phyloP scores from a whole-genome alignment of 2,113 vertebrate genomes.

The Bos taurus region ARS-UCD2.0 NC_037343.1:79686501-79687000 shows the following conservation, averaged over 20 bases:
- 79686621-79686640: neutral
- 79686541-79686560: constrained; percentile 88
- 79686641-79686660: neutral
- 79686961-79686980: neutral
- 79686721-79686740: neutral
- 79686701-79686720: neutral
- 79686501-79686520: constrained; percentile 95
- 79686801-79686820: neutral
- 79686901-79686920: neutral
- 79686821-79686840: neutral
- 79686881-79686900: neutral
- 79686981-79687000: neutral
- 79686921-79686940: neutral
- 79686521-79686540: constrained; percentile 96
- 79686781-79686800: neutral
- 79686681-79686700: neutral
- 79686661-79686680: neutral
- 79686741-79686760: neutral
- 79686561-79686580: fast-evolving
- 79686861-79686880: neutral
- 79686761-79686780: neutral
- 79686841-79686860: neutral
- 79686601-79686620: too few species aligned
- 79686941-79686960: neutral
- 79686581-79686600: neutral